Conservation (phyloP, 2,113 vertebrate genomes). For the Amblyornis subalaris region DNA sequence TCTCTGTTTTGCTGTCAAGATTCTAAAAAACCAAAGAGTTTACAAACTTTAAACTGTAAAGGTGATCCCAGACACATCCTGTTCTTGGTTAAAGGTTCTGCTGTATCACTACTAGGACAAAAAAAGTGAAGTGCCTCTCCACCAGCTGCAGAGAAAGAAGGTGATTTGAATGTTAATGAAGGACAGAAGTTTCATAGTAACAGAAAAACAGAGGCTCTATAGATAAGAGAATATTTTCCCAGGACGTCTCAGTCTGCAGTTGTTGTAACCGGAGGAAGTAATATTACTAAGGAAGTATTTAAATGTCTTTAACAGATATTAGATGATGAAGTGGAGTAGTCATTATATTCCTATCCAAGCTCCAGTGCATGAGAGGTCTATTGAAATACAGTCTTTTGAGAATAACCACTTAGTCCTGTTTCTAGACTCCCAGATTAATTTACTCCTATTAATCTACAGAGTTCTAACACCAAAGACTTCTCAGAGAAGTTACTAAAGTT, state of each 20-base stretch:
- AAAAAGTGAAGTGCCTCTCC: constrained; percentile 56
- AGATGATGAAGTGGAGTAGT: constrained; percentile 51
- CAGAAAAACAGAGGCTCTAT: constrained; percentile 54
- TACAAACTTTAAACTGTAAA: constrained; percentile 34
- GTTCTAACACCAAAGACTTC: neutral
- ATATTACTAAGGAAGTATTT: constrained; percentile 61
- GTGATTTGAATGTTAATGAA: constrained; percentile 56
- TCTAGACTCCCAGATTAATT: neutral
- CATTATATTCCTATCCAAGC: constrained; percentile 44
- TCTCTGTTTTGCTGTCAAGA: neutral
- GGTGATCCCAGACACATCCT: constrained; percentile 25
- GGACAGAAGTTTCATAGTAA: constrained; percentile 52
- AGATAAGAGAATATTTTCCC: constrained; percentile 63
- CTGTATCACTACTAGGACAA: constrained; percentile 43
- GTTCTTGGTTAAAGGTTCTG: constrained; percentile 38
- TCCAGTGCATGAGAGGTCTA: constrained; percentile 40
- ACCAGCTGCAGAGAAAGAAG: constrained; percentile 53
- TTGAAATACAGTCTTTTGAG: constrained; percentile 45
- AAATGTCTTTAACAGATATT: constrained; percentile 63
- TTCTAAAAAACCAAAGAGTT: neutral
- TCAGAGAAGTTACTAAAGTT: neutral
- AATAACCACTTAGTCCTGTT: constrained; percentile 28
- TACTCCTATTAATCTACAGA: neutral
- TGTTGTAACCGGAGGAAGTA: constrained; percentile 56
- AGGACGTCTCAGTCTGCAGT: constrained; percentile 34